Conservation (phyloP, 2,888 invertebrate species). For the Cephalotes varians region DNA sequence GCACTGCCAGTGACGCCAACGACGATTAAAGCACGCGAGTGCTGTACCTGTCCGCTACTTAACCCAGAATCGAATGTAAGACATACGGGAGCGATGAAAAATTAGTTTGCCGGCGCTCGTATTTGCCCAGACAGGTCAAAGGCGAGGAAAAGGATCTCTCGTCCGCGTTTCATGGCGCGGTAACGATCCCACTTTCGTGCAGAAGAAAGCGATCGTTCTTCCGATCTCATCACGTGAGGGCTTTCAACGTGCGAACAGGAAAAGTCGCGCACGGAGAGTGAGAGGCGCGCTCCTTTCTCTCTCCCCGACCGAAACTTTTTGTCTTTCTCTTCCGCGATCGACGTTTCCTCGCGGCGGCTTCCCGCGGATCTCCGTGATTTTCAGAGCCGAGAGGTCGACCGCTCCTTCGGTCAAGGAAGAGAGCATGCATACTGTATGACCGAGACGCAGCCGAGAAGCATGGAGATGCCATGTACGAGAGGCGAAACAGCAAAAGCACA, state of each 20-base stretch:
- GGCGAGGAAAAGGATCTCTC: constrained; percentile 13
- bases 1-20: constrained; percentile 28
- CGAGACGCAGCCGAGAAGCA: constrained; percentile 23
- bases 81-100: constrained; percentile 28
- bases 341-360: constrained; percentile 23
- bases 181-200: constrained; percentile 57
- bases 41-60: constrained; percentile 38
- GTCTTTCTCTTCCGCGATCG: constrained; percentile 30
- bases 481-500: constrained; percentile 1
- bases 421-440: constrained; percentile 29
- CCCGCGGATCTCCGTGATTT: constrained; percentile 47
- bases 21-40: constrained; percentile 38
- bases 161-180: background rate
- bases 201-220: constrained; percentile 54
- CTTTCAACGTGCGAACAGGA: constrained; percentile 56
- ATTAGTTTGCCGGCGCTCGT: background rate
- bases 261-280: constrained; percentile 58
- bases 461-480: constrained; percentile 25
- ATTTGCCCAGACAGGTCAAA: constrained; percentile 18
- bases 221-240: constrained; percentile 32
- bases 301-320: background rate
- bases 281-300: constrained; percentile 49
- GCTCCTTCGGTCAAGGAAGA: constrained; percentile 28
- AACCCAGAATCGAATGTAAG: constrained; percentile 42
- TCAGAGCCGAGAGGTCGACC: constrained; percentile 13